These are phyloP conservation scores for Scotopteryx bipunctaria DNA, from an alignment of 2,888 invertebrate species.

Conservation along the genomic window DNA sequence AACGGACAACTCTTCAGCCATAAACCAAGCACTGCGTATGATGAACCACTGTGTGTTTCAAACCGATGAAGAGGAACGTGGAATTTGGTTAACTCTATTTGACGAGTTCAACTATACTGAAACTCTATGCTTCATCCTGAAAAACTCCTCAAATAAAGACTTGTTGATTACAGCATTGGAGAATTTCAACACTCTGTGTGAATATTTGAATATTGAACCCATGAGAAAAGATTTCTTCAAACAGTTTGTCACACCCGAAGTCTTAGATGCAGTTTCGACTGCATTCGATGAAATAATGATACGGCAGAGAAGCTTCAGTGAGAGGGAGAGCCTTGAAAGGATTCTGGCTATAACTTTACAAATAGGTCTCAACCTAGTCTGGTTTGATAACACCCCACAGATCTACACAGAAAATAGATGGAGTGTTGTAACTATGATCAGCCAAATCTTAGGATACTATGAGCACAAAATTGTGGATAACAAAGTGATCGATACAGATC, in stretches of 20 bases:
- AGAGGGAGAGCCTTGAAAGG: constrained; percentile 64
- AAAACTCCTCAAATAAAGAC: constrained; percentile 87
- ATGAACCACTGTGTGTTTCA: constrained; percentile 81
- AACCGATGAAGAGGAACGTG: constrained; percentile 66
- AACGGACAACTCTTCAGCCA: constrained; percentile 87
- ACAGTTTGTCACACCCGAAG: constrained; percentile 62
- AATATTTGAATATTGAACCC: constrained; percentile 63
- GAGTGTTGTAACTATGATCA: constrained; percentile 55
- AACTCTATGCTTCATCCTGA: constrained; percentile 87
- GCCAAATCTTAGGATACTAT: constrained; percentile 61
- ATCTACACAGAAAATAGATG: constrained; percentile 54
- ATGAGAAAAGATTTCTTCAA: constrained; percentile 58
- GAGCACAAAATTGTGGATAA: constrained; percentile 62
- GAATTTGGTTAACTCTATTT: constrained; percentile 75
- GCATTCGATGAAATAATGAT: constrained; percentile 62
- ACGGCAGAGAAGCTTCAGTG: constrained; percentile 49
- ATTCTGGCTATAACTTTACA: constrained; percentile 65
- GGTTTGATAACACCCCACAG: constrained; percentile 64
- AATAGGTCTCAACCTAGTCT: constrained; percentile 61
- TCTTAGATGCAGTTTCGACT: constrained; percentile 56
- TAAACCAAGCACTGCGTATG: constrained; percentile 89
- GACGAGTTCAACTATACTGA: constrained; percentile 77
- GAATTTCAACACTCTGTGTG: constrained; percentile 82
- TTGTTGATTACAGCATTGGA: constrained; percentile 84
- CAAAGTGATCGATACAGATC: constrained; percentile 67